Evolutionary conservation across 1,140 invertebrate species (phyloP), one percentile per base, ranked within the genome.

Genomic region (Sminthurides bifidus): DNA sequence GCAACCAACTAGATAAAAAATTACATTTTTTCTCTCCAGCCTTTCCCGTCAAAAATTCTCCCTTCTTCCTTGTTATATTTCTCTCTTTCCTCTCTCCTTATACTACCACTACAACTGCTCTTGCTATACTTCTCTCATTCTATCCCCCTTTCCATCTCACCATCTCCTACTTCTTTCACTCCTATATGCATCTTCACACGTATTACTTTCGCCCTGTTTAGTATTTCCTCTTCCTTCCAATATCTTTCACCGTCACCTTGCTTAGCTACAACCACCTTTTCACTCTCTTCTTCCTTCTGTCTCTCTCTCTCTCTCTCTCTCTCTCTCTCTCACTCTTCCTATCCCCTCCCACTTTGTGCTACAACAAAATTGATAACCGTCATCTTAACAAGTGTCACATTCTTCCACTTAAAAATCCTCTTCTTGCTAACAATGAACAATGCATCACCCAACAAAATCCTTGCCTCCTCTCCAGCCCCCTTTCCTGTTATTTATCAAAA

Each of bases 361-460:
- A 49, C n/a, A 50, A 56, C 50, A 56, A 56, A 56, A 56, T 56
- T 56, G 54, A 56, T 56, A 56, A 46, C 54, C 49, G 45, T 56
- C 45, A 35, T 56, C 41, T 49, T 56, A 56, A 40, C 21, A 56
- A 56, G 40, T 56, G 54, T 43, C 48, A 49, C 44, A 49, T 54
- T 53, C 44, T 41, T 53, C 38, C 51, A 43, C 51, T 15, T 6
- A 17, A 29, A 54, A 33, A 35, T 26, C 33, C 46, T 44, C 46
- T 46, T 33, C 52, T 31, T 46, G 35, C 43, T 27, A 40, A 52
- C 37, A 43, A 37, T n/a, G 51, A 43, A 30, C 2, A 43, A 17
- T 17, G 24, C 31, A 24, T 43, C 31, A 2, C n/a, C n/a, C n/a
- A 8, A 15, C 44, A 35, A 50, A 50, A 23, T 35, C 12, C 19